phyloP scores from a whole-genome alignment of 2,888 invertebrate species.

The Lithodes maja region DNA sequence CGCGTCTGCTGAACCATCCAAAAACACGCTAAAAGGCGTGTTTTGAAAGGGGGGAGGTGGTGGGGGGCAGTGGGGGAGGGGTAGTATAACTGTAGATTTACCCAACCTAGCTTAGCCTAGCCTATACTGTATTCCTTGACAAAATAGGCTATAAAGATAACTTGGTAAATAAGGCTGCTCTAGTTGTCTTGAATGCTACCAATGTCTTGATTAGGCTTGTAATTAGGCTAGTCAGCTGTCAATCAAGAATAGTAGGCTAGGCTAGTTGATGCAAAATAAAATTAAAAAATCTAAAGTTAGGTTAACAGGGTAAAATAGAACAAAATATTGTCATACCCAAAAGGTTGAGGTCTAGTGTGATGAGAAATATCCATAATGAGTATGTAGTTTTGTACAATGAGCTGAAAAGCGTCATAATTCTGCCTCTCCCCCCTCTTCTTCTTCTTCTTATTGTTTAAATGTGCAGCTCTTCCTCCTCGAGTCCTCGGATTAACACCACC shows the following conservation, averaged over 20 bases:
- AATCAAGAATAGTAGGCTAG: neutral
- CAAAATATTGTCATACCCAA: conserved; percentile 13
- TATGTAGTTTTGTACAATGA: conserved; percentile 31
- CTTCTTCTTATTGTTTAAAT: neutral
- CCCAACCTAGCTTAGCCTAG: too few relatives aligned
- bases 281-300: neutral
- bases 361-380: conserved; percentile 43
- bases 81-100: too few relatives aligned
- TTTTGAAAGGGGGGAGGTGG: too few relatives aligned
- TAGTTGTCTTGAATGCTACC: too few relatives aligned
- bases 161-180: too few relatives aligned
- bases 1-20: too few relatives aligned
- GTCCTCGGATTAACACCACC: neutral
- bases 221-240: neutral
- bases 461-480: neutral
- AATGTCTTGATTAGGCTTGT: too few relatives aligned
- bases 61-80: too few relatives aligned
- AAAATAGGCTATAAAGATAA: too few relatives aligned
- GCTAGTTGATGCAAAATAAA: neutral
- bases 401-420: conserved; percentile 35
- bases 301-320: neutral
- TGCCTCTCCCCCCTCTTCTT: too few relatives aligned
- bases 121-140: too few relatives aligned
- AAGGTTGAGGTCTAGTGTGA: conserved; percentile 39
- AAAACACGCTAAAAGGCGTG: too few relatives aligned